These are phyloP conservation scores for Trissolcus japonicus DNA, from an alignment of 2,888 invertebrate species.

Conservation along the genomic window DNA sequence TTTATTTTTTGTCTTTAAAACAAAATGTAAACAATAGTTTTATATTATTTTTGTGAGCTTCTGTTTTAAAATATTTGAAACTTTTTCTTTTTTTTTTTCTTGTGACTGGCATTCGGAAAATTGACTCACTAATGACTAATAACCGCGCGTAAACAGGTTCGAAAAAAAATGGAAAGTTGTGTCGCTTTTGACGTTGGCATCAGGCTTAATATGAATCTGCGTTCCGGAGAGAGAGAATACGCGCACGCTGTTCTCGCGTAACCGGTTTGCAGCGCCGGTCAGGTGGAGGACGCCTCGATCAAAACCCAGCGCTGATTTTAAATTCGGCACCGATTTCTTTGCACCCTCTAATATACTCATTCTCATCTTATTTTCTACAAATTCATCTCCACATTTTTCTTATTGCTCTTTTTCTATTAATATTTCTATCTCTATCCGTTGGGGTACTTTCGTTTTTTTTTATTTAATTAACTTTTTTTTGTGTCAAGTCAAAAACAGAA, in stretches of 20 bases:
- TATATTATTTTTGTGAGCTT: no score
- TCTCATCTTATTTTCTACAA: background rate
- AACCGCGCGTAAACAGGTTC: constrained; percentile 21
- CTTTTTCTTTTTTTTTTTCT: background rate
- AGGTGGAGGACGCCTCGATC: constrained; percentile 54
- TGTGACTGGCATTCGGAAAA: background rate
- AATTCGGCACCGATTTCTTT: constrained; percentile 33
- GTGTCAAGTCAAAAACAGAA: no score
- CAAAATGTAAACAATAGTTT: no score
- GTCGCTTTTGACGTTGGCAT: constrained; percentile 48
- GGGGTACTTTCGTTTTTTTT: no score
- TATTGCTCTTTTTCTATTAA: no score
- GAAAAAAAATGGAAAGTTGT: constrained; percentile 48
- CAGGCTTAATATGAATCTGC: constrained; percentile 42
- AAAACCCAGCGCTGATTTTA: constrained; percentile 32
- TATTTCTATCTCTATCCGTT: no score
- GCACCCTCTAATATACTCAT: constrained; percentile 1
- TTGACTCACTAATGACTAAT: constrained; percentile 5
- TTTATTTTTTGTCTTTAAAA: no score
- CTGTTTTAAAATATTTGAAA: background rate
- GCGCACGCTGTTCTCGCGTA: constrained; percentile 46
- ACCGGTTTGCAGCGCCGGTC: constrained; percentile 53
- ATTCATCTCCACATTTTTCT: background rate
- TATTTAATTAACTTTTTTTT: no score
- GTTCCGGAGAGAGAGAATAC: constrained; percentile 21